Evolutionary conservation across 2,797 vertebrate species (phyloP).

Genomic region (Platyrinchus mystaceus): DNA sequence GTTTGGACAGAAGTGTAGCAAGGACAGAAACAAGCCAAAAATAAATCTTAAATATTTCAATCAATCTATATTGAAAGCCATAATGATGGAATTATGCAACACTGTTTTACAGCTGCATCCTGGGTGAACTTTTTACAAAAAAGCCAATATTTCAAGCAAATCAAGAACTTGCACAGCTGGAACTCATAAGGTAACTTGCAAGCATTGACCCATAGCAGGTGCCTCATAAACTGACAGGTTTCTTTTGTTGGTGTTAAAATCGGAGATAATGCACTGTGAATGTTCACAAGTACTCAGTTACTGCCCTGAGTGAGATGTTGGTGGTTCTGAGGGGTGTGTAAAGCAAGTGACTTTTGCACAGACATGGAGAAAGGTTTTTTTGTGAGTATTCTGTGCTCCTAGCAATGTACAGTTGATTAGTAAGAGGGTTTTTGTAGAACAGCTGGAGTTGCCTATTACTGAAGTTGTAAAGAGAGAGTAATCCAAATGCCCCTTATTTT

Average conservation of each 20-base stretch:
- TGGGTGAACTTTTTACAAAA: conserved; percentile 86
- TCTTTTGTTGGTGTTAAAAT: not conserved
- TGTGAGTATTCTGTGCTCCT: not conserved
- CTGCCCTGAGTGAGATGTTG: not conserved
- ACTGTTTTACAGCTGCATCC: conserved; percentile 78
- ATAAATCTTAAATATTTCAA: not conserved
- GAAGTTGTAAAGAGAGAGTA: not conserved
- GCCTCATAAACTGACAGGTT: not conserved
- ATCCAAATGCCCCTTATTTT: not conserved
- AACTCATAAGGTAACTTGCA: conserved; percentile 82
- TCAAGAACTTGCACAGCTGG: conserved; percentile 84
- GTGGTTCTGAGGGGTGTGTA: not conserved
- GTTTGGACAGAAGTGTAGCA: not conserved
- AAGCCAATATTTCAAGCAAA: conserved; percentile 88
- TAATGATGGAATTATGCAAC: conserved; percentile 9
- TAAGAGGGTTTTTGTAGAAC: not conserved
- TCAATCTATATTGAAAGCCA: not conserved
- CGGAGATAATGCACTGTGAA: accelerated
- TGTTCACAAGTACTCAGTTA: not conserved
- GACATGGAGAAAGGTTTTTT: not conserved
- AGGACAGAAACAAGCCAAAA: not conserved
- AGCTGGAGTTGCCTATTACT: not conserved
- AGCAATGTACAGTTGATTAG: not conserved
- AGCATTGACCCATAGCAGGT: not conserved
- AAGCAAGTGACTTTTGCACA: not conserved